Percentiles rank a stretch among this genome's conserved stretches.
Conservation (phyloP, 2,113 vertebrate species). For the Apteryx owenii region DNA sequence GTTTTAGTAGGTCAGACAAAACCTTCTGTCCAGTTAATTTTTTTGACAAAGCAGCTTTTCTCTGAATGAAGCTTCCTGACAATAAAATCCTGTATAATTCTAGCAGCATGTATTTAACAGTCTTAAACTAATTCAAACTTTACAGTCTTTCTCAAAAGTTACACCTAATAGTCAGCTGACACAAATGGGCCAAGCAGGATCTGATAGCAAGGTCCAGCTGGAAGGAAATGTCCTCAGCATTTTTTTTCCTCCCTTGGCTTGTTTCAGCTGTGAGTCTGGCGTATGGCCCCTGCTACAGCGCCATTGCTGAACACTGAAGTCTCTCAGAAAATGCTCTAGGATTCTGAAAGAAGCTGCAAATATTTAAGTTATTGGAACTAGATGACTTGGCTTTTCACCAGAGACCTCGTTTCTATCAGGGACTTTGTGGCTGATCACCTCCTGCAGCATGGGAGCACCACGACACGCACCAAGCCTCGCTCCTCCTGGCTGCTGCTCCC, state of each 20-base stretch:
- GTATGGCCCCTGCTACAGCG: neutral
- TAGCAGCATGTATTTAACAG: neutral
- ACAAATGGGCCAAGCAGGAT: neutral
- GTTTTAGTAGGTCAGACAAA: neutral
- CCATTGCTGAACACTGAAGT: neutral
- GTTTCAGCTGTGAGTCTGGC: neutral
- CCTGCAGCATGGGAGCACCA: neutral
- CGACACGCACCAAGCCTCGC: neutral
- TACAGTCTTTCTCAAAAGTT: neutral
- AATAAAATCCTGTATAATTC: neutral
- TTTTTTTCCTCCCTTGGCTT: neutral
- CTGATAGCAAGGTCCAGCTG: neutral
- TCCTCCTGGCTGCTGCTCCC: neutral
- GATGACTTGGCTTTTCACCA: neutral
- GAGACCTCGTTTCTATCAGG: neutral
- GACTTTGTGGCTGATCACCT: accelerated
- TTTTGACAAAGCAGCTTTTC: neutral
- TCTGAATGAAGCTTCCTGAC: accelerated
- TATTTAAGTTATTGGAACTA: neutral
- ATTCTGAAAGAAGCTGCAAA: neutral
- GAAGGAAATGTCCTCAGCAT: neutral
- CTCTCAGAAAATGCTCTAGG: neutral
- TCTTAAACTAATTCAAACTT: neutral
- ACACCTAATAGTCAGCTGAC: neutral
- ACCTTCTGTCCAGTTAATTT: neutral